Percentiles rank a stretch among this genome's conserved stretches.
Conservation (phyloP, 2,888 invertebrate genomes). For the Amiota mariae region DNA sequence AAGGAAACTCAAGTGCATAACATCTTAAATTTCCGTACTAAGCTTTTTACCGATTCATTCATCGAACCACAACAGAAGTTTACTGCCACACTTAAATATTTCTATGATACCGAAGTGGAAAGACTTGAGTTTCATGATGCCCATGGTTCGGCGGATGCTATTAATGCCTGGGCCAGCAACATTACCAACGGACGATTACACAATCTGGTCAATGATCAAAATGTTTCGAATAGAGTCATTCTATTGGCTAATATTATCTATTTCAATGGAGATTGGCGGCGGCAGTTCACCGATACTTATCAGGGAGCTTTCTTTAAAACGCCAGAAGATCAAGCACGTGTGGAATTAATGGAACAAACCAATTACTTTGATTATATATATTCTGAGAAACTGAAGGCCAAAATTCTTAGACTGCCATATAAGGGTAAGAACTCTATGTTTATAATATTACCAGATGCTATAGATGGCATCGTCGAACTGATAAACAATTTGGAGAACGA, state of each 20-base stretch:
- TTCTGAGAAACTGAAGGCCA: conserved; percentile 79
- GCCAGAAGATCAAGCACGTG: conserved; percentile 73
- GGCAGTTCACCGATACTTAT: conserved; percentile 77
- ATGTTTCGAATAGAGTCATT: conserved; percentile 77
- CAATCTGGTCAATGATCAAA: conserved; percentile 79
- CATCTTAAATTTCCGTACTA: conserved; percentile 65
- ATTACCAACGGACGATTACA: conserved; percentile 84
- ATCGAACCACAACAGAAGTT: conserved; percentile 78
- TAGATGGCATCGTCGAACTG: conserved; percentile 78
- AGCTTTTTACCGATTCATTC: conserved; percentile 64
- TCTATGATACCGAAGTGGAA: conserved; percentile 80
- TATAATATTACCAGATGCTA: conserved; percentile 80
- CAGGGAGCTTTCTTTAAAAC: conserved; percentile 78
- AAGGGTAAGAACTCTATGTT: conserved; percentile 83
- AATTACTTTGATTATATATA: conserved; percentile 80
- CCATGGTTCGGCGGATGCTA: conserved; percentile 75
- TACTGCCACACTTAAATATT: conserved; percentile 77
- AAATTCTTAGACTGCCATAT: conserved; percentile 84
- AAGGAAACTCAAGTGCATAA: conserved; percentile 63
- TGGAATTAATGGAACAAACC: conserved; percentile 82
- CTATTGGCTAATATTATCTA: conserved; percentile 84
- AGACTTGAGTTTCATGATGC: conserved; percentile 78
- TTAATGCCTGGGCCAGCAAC: conserved; percentile 87
- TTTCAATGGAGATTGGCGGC: conserved; percentile 87
- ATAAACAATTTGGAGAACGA: conserved; percentile 76